Base-by-base conservation (phyloP, 2,888 invertebrate genomes). In the Andrena chrysosceles region DNA sequence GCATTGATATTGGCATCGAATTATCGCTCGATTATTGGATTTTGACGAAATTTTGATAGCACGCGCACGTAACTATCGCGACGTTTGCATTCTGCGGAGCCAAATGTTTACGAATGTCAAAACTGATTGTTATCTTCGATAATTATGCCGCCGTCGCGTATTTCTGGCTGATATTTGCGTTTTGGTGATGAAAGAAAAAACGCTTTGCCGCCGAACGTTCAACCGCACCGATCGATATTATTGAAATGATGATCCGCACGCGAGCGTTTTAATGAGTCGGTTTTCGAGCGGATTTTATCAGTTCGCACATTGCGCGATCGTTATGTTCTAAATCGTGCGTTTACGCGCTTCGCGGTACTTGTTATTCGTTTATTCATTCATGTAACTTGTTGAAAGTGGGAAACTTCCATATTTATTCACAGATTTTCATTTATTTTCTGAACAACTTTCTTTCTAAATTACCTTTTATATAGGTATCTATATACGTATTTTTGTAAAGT, bases 1-100 rank as follows among this genome's bases (percentile, higher is more conserved):
- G 60, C 64, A 79, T 79, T 75, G 72, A 77, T 80, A 82, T 73
- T 68, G 72, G 33, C 79, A 64, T 48, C 66, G 83, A 81, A 85
- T 87, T 77, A 85, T 71, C 64, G 66, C 13, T 2, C 35, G 62
- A 76, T 85, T 81, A 76, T 71, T 76, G 84, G 75, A 86, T 86
- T 59, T 77, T 83, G 69, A 78, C 74, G 76, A 77, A 86, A 85
- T 82, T 83, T 85, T 62, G 66, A 72, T 62, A 42, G 29, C 23
- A 23, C 4, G 7, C 49, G 10, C 52, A 16, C 16, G 20, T 60
- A 52, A 54, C 54, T 29, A 63, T 33, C 31, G 35, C 23, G 6
- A 10, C 20, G 8, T 68, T 71, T 68, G 52, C 52, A 16, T 64
- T 77, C 29, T 33, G 29, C 10, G 31, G 26, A 13, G 42, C 7